Evolutionary conservation across 2,888 invertebrate genomes (phyloP), one percentile per base, ranked within the genome.

Genomic region (Diaprepes abbreviatus): DNA sequence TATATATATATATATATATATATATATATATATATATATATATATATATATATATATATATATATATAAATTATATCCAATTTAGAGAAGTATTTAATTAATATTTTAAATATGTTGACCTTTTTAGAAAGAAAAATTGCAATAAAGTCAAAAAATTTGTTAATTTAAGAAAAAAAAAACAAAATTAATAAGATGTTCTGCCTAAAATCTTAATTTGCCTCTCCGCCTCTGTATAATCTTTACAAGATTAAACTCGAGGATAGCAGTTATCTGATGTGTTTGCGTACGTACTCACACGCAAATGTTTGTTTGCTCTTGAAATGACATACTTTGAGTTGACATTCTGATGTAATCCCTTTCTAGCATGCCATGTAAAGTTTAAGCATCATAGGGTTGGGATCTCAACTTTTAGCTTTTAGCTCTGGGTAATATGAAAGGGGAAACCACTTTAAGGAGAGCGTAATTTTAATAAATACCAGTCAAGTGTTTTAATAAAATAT

Each of bases 321-420:
- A 24, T 48, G 48, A 48, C 48, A 48, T 48, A 48, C 48, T 48
- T 48, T 48, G 28, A 24, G 48, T 48, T 48, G 48, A 48, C 48
- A 48, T 48, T 48, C 19, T 14, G 24, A 1, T 28, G 48, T 48
- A 48, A 48, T 48, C 48, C 48, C 28, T 14, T 48, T 24, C 28
- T 10, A 28, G 24, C 19, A 28, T 14, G 12, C 48, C 28, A 19
- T 1, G 48, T 48, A 28, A 48, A 28, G 14, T 48, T 48, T 43
- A 43, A 43, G 9, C 43, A 17, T 43, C n/a, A 33, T 33, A n/a
- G n/a, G 43, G 14, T 43, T 24, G 21, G n/a, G 17, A n/a, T 43
- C 19, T 40, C n/a, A 21, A 43, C 19, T 43, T 21, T 43, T 21
- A 43, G 43, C 43, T 6, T n/a, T 21, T 2, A 17, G 43, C 10